A percentile compares a stretch with the other conserved stretches of the same genome.
phyloP scores from a whole-genome alignment of 2,888 invertebrate species.

The Mythimna ferrago region DNA sequence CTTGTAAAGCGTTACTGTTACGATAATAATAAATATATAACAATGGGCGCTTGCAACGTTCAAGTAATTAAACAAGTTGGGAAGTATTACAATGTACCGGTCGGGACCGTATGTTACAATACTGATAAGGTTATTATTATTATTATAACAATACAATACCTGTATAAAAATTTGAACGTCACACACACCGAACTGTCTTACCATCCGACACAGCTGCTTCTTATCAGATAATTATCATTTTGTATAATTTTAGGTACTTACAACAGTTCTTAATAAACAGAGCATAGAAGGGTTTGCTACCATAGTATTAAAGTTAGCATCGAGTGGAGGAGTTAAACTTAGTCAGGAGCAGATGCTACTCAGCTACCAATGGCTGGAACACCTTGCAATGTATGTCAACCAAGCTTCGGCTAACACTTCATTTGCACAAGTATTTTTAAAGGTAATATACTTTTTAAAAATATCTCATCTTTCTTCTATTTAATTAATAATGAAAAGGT shows the following conservation, averaged over 20 bases:
- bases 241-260: conserved; percentile 84
- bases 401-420: conserved; percentile 83
- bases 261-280: conserved; percentile 82
- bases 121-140: conserved; percentile 86
- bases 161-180: neutral
- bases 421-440: conserved; percentile 87
- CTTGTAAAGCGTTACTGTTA: neutral
- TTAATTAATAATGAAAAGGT: neutral
- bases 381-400: conserved; percentile 90
- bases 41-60: conserved; percentile 79
- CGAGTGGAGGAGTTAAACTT: conserved; percentile 80
- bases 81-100: conserved; percentile 87
- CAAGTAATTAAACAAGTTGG: conserved; percentile 88
- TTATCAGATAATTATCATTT: neutral
- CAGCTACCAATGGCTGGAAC: conserved; percentile 93
- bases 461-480: neutral
- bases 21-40: neutral
- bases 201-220: neutral
- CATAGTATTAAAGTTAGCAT: conserved; percentile 86
- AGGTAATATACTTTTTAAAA: conserved; percentile 75
- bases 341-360: conserved; percentile 84
- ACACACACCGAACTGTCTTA: neutral
- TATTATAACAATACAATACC: neutral
- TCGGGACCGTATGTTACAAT: conserved; percentile 89
- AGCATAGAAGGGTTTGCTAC: conserved; percentile 89